A percentile compares a stretch with the other conserved stretches of the same genome.
Conservation (phyloP, 2,888 invertebrate genomes). For the Autographa pulchrina region DNA sequence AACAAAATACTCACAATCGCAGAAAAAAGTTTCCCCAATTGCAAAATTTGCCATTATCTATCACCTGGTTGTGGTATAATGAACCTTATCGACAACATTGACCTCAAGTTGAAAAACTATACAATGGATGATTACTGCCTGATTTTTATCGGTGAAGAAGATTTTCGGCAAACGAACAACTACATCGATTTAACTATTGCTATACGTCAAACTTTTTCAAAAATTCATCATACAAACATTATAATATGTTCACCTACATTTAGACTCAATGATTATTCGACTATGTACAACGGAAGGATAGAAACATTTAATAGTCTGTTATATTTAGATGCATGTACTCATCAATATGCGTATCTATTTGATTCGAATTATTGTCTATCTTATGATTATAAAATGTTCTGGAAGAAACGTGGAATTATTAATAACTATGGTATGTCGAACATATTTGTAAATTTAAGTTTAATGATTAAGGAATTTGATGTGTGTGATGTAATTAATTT, state of each 20-base stretch:
- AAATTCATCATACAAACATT: constrained; percentile 13
- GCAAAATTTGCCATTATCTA: constrained; percentile 8
- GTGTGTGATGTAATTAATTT: not conserved
- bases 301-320: constrained; percentile 11
- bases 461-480: constrained; percentile 8
- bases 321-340: constrained; percentile 13
- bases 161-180: constrained; percentile 6
- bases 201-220: constrained; percentile 7
- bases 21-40: not conserved
- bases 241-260: constrained; percentile 12
- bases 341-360: constrained; percentile 9
- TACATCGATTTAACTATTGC: constrained; percentile 8
- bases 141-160: not conserved
- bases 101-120: not conserved
- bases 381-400: constrained; percentile 17
- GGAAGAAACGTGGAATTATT: constrained; percentile 6
- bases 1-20: not conserved
- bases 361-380: constrained; percentile 7
- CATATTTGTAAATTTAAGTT: constrained; percentile 10
- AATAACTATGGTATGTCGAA: constrained; percentile 6
- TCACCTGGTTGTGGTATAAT: constrained; percentile 2
- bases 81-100: constrained; percentile 6
- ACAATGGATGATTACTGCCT: constrained; percentile 13
- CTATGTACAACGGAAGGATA: constrained; percentile 1
- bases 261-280: constrained; percentile 7